Percentiles rank a stretch among this genome's conserved stretches.
phyloP scores from a whole-genome alignment of 2,797 vertebrate species.

The Hipposideros larvatus region DNA sequence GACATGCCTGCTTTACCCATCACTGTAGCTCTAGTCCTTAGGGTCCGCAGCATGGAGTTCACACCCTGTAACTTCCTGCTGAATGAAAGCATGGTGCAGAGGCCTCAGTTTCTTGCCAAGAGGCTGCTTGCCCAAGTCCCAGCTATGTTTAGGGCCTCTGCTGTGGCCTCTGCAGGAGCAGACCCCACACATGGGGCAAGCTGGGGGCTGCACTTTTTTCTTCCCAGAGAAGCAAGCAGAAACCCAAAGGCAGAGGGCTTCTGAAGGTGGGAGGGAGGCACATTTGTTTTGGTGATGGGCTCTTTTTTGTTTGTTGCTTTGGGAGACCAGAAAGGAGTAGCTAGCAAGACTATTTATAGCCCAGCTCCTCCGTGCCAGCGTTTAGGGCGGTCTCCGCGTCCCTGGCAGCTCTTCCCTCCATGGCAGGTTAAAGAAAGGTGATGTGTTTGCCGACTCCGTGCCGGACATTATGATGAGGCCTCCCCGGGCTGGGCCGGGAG shows the following conservation, averaged over 20 bases:
- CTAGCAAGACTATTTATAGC: constrained; percentile 72
- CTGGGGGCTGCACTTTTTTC: neutral
- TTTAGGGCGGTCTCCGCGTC: neutral
- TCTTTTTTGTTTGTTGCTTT: constrained; percentile 72
- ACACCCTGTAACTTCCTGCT: neutral
- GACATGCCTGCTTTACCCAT: neutral
- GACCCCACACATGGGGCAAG: neutral
- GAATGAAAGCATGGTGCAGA: neutral
- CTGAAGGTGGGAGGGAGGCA: neutral
- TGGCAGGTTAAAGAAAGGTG: constrained; percentile 78
- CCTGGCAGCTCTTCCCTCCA: neutral
- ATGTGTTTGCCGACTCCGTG: constrained; percentile 59
- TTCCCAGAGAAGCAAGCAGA: neutral
- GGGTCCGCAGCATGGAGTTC: rapidly evolving
- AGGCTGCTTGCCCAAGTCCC: neutral
- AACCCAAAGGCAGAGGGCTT: neutral
- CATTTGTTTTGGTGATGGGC: constrained; percentile 72
- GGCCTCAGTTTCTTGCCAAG: neutral
- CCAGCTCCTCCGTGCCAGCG: neutral
- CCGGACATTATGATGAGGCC: constrained; percentile 54
- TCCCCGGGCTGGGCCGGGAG: neutral
- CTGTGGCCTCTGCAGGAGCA: neutral
- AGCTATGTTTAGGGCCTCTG: neutral
- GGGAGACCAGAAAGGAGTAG: constrained; percentile 58
- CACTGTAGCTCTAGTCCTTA: neutral